phyloP scores from a whole-genome alignment of 2,113 vertebrate species.

The Salvelinus alpinus region DNA sequence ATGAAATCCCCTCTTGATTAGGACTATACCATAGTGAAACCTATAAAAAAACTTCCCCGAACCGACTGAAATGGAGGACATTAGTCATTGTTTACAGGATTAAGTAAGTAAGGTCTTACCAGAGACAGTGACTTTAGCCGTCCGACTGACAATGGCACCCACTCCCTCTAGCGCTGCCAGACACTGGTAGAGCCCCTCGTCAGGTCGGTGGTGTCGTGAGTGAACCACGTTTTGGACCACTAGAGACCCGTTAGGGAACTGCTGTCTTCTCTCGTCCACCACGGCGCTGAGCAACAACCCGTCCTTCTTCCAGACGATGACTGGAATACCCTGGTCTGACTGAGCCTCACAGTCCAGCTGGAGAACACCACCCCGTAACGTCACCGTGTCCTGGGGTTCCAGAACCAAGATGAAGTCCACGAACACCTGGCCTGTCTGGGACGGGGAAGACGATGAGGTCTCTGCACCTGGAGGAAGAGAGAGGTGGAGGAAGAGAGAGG shows the following conservation, averaged over 20 bases:
- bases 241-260: constrained; percentile 84
- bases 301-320: constrained; percentile 89
- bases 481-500: not conserved
- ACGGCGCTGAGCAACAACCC: constrained; percentile 80
- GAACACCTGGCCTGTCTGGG: constrained; percentile 61
- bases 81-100: too few species aligned
- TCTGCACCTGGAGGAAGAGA: constrained; percentile 31
- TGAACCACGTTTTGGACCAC: constrained; percentile 87
- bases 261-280: constrained; percentile 84
- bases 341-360: constrained; percentile 82
- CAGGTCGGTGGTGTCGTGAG: constrained; percentile 89
- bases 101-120: constrained; percentile 68
- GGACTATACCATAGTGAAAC: too few species aligned
- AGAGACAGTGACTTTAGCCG: constrained; percentile 84
- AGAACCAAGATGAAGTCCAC: constrained; percentile 79
- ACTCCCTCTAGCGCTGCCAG: constrained; percentile 83
- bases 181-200: constrained; percentile 91
- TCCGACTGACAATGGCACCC: constrained; percentile 85
- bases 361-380: constrained; percentile 78
- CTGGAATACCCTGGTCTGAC: constrained; percentile 63
- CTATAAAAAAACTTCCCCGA: too few species aligned
- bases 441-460: constrained; percentile 19
- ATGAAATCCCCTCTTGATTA: too few species aligned
- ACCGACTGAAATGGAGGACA: too few species aligned
- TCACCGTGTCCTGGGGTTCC: constrained; percentile 83